These are phyloP conservation scores for Zaprionus lachaisei DNA, from an alignment of 1,140 invertebrate genomes.

Conservation along the genomic window DNA sequence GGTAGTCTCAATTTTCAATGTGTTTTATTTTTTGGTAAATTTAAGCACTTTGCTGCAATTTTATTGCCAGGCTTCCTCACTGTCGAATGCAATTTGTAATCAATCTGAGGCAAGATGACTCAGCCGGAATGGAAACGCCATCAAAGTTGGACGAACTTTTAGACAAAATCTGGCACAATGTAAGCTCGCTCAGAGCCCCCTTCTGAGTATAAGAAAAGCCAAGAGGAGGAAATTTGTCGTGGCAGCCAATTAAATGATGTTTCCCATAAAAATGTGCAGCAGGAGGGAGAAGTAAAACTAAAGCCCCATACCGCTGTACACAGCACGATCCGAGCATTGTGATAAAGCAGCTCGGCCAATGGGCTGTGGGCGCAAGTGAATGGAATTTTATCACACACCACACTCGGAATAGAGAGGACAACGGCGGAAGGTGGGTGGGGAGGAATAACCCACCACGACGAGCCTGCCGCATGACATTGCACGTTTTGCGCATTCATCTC, in stretches of 20 bases:
- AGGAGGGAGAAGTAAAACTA: slow-evolving; percentile 46
- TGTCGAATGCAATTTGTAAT: slow-evolving; percentile 49
- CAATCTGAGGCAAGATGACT: slow-evolving; percentile 51
- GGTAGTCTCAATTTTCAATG: neutral
- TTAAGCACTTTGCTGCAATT: slow-evolving; percentile 2
- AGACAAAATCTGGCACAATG: slow-evolving; percentile 49
- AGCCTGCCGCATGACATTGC: slow-evolving; percentile 65
- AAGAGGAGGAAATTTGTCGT: slow-evolving; percentile 39
- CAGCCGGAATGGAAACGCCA: slow-evolving; percentile 46
- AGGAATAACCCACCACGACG: neutral
- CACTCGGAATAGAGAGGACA: neutral
- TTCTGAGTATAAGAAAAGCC: neutral
- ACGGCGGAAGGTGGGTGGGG: neutral
- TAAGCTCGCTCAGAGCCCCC: slow-evolving; percentile 28
- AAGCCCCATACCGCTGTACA: slow-evolving; percentile 30
- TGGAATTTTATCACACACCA: slow-evolving; percentile 73
- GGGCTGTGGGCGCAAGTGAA: slow-evolving; percentile 52
- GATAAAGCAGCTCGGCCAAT: slow-evolving; percentile 59
- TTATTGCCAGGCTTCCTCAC: neutral
- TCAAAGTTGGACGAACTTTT: slow-evolving; percentile 55
- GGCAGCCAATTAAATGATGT: slow-evolving; percentile 77
- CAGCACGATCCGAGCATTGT: slow-evolving; percentile 58
- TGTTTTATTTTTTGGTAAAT: neutral
- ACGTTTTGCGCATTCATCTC: slow-evolving; percentile 81
- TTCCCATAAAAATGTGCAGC: slow-evolving; percentile 78